Percentiles rank a stretch among this genome's conserved stretches.
These are phyloP conservation scores for Nineta flava DNA, from an alignment of 2,888 invertebrate genomes.

Conservation along the genomic window DNA sequence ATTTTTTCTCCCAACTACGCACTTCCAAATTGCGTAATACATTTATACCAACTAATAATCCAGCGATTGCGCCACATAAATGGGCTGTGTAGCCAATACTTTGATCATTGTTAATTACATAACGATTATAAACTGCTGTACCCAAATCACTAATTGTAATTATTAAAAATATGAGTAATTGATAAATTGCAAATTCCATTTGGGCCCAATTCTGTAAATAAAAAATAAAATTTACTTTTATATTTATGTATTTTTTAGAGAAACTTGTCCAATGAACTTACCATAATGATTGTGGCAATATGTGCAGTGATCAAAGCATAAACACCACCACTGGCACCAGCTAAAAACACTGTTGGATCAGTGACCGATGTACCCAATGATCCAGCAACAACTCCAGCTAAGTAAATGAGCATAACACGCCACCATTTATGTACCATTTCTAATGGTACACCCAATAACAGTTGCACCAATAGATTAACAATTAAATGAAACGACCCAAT, in stretches of 20 bases:
- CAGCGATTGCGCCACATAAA: constrained; percentile 79
- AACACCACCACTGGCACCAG: constrained; percentile 91
- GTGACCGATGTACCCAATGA: constrained; percentile 68
- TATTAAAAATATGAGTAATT: constrained; percentile 66
- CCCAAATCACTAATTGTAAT: constrained; percentile 74
- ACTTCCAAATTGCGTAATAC: constrained; percentile 43
- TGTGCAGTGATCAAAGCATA: constrained; percentile 90
- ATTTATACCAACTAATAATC: constrained; percentile 50
- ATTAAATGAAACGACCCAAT: constrained; percentile 81
- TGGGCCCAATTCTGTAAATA: constrained; percentile 79
- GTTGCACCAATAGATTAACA: constrained; percentile 81
- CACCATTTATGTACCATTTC: constrained; percentile 96
- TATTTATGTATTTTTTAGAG: not conserved
- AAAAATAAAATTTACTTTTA: not conserved
- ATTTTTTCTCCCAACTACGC: constrained; percentile 38
- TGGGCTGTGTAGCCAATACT: constrained; percentile 92
- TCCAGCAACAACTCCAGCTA: constrained; percentile 73
- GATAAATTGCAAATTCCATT: constrained; percentile 85
- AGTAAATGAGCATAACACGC: constrained; percentile 71
- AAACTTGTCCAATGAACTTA: constrained; percentile 20
- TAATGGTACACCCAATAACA: constrained; percentile 82
- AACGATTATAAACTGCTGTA: constrained; percentile 79
- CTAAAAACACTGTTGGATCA: constrained; percentile 64
- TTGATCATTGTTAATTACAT: constrained; percentile 49
- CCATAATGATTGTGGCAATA: constrained; percentile 80